Percentiles rank a stretch among this genome's conserved stretches.
phyloP scores from a whole-genome alignment of 1,140 invertebrate genomes.

The Spodoptera frugiperda region DNA sequence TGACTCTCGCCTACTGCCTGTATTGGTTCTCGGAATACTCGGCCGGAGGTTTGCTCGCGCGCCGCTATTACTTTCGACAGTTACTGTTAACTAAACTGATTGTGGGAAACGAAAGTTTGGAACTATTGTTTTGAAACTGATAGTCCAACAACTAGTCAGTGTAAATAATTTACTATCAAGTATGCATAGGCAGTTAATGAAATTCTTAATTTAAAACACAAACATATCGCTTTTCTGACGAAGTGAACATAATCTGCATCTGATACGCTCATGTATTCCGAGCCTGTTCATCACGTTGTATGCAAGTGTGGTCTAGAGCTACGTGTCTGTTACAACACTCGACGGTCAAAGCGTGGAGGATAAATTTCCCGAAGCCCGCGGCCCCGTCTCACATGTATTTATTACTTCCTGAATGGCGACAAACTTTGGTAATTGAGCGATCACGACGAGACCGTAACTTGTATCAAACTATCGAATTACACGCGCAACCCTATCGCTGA shows the following conservation, averaged over 20 bases:
- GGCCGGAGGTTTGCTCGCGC: constrained; percentile 30
- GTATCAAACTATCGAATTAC: constrained; percentile 72
- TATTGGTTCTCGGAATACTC: constrained; percentile 64
- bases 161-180: background rate
- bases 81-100: constrained; percentile 48
- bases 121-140: constrained; percentile 14
- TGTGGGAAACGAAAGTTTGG: constrained; percentile 47
- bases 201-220: too few species aligned
- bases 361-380: constrained; percentile 39
- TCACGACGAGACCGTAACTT: constrained; percentile 70
- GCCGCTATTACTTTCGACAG: constrained; percentile 55
- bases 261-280: constrained; percentile 24
- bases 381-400: constrained; percentile 62
- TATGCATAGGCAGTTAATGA: background rate
- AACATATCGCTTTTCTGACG: background rate
- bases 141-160: background rate
- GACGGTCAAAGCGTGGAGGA: constrained; percentile 41
- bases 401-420: constrained; percentile 71
- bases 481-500: constrained; percentile 64
- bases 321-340: constrained; percentile 18
- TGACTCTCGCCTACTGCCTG: constrained; percentile 62
- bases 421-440: constrained; percentile 78
- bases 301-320: constrained; percentile 10
- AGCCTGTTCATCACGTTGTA: background rate
- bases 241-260: background rate